Evolutionary conservation across 2,797 vertebrate genomes (phyloP).

Genomic region (Phoxinus dragarum): DNA sequence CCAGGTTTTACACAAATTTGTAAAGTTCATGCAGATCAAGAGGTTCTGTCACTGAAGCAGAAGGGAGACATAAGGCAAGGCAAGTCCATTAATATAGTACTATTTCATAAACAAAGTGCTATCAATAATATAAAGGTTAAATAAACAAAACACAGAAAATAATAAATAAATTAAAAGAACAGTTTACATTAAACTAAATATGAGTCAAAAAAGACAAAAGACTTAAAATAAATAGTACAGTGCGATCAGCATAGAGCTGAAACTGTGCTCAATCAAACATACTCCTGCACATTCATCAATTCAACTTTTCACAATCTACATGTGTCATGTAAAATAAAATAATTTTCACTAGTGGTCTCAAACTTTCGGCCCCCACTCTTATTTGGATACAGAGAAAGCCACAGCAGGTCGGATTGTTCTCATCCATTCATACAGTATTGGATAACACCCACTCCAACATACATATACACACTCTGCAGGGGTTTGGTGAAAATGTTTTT

Average conservation of each 20-base stretch:
- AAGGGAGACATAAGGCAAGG: not conserved
- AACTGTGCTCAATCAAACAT: not conserved
- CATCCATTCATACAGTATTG: conserved; percentile 32
- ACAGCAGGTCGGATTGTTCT: conserved; percentile 34
- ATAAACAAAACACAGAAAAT: not conserved
- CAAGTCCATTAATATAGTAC: not conserved
- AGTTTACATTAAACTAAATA: not conserved
- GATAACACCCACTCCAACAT: conserved; percentile 5
- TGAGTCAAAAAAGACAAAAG: not conserved
- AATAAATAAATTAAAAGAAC: not conserved
- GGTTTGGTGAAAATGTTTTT: conserved; percentile 44
- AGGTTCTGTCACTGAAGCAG: not conserved
- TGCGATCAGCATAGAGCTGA: not conserved
- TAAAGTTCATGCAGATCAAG: not conserved
- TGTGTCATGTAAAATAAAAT: not conserved
- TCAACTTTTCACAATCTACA: conserved; percentile 1
- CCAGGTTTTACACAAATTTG: not conserved
- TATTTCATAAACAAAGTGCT: not conserved
- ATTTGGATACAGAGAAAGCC: not conserved
- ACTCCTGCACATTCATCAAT: not conserved
- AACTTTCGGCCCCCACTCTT: not conserved
- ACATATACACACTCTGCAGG: not conserved
- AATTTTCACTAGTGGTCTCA: conserved; percentile 1
- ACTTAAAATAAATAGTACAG: not conserved
- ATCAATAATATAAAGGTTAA: not conserved